Evolutionary conservation across 2,888 invertebrate species (phyloP).

Genomic region (Xestia rhomboidea): DNA sequence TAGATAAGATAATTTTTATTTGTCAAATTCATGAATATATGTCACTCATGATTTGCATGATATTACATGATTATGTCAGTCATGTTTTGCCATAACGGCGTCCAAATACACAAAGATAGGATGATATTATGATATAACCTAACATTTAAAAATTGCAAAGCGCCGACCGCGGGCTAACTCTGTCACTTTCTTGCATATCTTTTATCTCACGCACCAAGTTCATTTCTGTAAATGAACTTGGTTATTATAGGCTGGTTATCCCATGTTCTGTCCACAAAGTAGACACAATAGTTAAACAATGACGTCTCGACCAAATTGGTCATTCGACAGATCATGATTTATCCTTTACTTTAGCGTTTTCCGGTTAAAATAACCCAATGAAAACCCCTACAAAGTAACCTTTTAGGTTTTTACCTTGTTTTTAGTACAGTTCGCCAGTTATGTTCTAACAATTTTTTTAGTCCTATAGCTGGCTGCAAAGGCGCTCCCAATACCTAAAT

Average conservation of each 20-base stretch:
- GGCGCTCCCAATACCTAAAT: background rate
- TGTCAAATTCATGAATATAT: background rate
- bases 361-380: background rate
- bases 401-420: background rate
- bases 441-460: background rate
- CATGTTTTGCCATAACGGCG: background rate
- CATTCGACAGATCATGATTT: too few relatives aligned
- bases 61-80: background rate
- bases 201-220: background rate
- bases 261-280: too few relatives aligned
- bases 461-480: background rate
- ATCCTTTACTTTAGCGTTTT: background rate
- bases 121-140: too few relatives aligned
- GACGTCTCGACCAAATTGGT: too few relatives aligned
- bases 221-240: background rate
- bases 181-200: background rate
- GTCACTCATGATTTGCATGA: background rate
- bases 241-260: background rate
- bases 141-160: too few relatives aligned
- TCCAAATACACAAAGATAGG: background rate
- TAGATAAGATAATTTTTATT: background rate
- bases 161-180: too few relatives aligned
- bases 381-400: background rate
- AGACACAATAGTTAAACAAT: too few relatives aligned
- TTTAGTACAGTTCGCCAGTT: background rate